A percentile compares a stretch with the other conserved stretches of the same genome.
phyloP scores from a whole-genome alignment of 2,113 vertebrate genomes.

The Plectropomus leopardus region DNA sequence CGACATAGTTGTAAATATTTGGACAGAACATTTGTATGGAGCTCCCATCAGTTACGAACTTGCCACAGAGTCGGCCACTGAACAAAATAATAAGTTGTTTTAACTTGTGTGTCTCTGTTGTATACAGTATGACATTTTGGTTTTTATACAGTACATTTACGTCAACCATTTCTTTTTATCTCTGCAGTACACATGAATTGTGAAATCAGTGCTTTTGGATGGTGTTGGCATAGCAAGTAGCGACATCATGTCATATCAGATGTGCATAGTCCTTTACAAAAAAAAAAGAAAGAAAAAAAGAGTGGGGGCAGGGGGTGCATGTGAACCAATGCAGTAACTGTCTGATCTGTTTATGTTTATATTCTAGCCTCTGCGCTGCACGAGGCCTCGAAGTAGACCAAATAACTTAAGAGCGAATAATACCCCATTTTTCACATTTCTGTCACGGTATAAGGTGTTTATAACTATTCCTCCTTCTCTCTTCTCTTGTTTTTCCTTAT shows the following conservation, averaged over 20 bases:
- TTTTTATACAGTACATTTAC: conserved; percentile 72
- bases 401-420: conserved; percentile 80
- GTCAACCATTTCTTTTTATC: conserved; percentile 62
- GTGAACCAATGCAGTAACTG: conserved; percentile 86
- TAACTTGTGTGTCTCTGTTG: conserved; percentile 62
- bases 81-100: conserved; percentile 66
- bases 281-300: conserved; percentile 13
- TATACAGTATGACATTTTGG: conserved; percentile 61
- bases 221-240: conserved; percentile 82
- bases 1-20: conserved; percentile 78
- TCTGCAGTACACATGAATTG: conserved; percentile 78
- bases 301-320: conserved; percentile 71
- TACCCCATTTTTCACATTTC: conserved; percentile 71
- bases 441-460: conserved; percentile 77
- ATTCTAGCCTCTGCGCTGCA: conserved; percentile 74
- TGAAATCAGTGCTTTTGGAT: conserved; percentile 81
- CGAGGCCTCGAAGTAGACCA: conserved; percentile 84
- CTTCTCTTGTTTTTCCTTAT: conserved; percentile 67
- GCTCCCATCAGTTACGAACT: conserved; percentile 62
- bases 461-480: conserved; percentile 68
- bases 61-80: conserved; percentile 67
- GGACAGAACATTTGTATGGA: conserved; percentile 61
- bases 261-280: conserved; percentile 76
- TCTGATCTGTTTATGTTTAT: conserved; percentile 77
- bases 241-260: conserved; percentile 80